Base-by-base conservation (phyloP, 2,113 vertebrate species). In the Siniperca chuatsi region DNA sequence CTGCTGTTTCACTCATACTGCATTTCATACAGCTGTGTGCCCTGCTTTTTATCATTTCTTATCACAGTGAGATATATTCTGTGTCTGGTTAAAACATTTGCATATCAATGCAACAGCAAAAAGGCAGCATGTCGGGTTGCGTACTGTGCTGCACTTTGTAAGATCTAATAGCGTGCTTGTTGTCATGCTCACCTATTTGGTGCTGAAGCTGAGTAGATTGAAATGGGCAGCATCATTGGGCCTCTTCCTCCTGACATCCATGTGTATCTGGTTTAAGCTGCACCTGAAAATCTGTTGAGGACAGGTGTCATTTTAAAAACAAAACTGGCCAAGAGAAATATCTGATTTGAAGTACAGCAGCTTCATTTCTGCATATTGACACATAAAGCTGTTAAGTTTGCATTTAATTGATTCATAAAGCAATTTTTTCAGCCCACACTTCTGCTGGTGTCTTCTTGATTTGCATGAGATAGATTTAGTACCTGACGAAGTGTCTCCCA, bases 221-320 rank as follows among this genome's bases (percentile, higher is more conserved):
- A 81, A 50, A 83, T 62, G 46, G 91, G 91, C 83, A 94, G 87
- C 95, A 96, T 95, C 90, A 83, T 86, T 89, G 21, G 66, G 77
- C 44, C 57, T 76, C 68, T 23, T 72, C 79, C 81, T 93, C 69
- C 81, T 77, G 65, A 84, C 81, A 37, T 89, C 89, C 92, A 92
- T 87, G 90, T 87, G 92, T 86, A 72, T 86, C 71, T 18, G 57
- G 29, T 70, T 65, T 33, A 54, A 57, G 73, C 52, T 13, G 44
- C 76, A 67, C 33, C 65, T 79, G 42, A 71, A 68, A 69, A 23
- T 72, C 87, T 87, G 81, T 18, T 6, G 60, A 55, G 21, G 23
- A 61, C 64, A 85, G 15, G n/a, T 23, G n/a, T 16, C 8, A 62
- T 6, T 12, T 65, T 10, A 16, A 35, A 23, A 35, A 23, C 5